Conservation (phyloP, 1,140 invertebrate genomes). For the Drosophila nigromelanica region DNA sequence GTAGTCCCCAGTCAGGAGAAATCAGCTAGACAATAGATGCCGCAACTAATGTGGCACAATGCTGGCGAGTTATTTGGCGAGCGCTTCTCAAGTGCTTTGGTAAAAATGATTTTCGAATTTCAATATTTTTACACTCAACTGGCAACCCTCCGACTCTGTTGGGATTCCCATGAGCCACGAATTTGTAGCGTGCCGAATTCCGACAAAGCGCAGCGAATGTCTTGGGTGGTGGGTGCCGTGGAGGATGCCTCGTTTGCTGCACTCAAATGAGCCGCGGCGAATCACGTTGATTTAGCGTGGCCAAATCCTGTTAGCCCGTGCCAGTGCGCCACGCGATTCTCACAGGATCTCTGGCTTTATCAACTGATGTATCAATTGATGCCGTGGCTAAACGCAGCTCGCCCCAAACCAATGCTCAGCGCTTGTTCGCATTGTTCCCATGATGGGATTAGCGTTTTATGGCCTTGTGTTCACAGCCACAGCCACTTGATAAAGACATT, state of each 20-base stretch:
- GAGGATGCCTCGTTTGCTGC: constrained; percentile 47
- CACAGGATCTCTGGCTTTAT: constrained; percentile 64
- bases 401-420: constrained; percentile 16
- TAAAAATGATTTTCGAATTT: constrained; percentile 79
- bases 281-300: constrained; percentile 78
- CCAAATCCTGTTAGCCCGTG: constrained; percentile 80
- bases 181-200: constrained; percentile 74
- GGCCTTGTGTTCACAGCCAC: constrained; percentile 67
- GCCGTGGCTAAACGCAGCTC: constrained; percentile 59
- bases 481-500: constrained; percentile 77
- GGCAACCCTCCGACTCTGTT: constrained; percentile 34
- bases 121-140: constrained; percentile 62
- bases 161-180: constrained; percentile 71
- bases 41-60: constrained; percentile 54
- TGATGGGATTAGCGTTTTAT: constrained; percentile 82
- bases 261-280: constrained; percentile 77
- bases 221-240: constrained; percentile 55
- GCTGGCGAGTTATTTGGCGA: constrained; percentile 21
- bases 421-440: constrained; percentile 70
- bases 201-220: constrained; percentile 75
- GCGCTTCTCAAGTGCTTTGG: constrained; percentile 54
- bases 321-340: constrained; percentile 63
- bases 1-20: constrained; percentile 1
- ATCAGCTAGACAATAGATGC: constrained; percentile 13
- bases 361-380: constrained; percentile 78